Conservation (phyloP, 1,140 invertebrate genomes). For the Triops cancriformis region DNA sequence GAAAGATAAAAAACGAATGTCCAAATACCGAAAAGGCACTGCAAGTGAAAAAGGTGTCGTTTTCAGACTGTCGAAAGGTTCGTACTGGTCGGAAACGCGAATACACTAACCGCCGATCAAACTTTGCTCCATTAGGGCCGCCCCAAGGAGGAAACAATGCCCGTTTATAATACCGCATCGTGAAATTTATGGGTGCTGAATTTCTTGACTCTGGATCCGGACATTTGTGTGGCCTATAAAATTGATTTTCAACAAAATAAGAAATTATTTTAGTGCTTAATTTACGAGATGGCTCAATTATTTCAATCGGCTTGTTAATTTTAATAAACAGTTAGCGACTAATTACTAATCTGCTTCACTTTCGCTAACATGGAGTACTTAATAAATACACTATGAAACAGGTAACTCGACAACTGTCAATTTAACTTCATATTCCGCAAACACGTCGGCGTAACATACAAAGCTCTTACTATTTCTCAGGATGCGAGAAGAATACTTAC, state of each 20-base stretch:
- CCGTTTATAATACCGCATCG: slow-evolving; percentile 42
- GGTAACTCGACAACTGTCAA: too few species aligned
- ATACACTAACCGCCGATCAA: slow-evolving; percentile 74
- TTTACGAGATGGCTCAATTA: not conserved
- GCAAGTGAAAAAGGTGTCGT: slow-evolving; percentile 73
- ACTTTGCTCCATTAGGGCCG: slow-evolving; percentile 45
- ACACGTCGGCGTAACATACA: too few species aligned
- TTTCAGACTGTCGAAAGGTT: slow-evolving; percentile 63
- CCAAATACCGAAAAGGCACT: slow-evolving; percentile 56
- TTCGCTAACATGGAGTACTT: too few species aligned
- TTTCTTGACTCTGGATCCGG: slow-evolving; percentile 71
- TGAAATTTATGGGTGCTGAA: slow-evolving; percentile 60
- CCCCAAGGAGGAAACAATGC: slow-evolving; percentile 39
- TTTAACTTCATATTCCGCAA: too few species aligned
- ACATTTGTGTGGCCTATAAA: slow-evolving; percentile 76
- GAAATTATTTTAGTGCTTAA: not conserved
- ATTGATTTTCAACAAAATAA: not conserved
- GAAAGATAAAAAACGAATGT: slow-evolving; percentile 38
- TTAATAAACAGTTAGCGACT: not conserved
- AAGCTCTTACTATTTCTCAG: not conserved
- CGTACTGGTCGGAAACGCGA: slow-evolving; percentile 80
- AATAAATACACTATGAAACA: too few species aligned
- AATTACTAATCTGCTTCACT: not conserved
- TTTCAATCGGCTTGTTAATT: not conserved
- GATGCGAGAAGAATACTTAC: slow-evolving; percentile 22